phyloP scores from a whole-genome alignment of 2,113 vertebrate species.

The Piaya cayana region DNA sequence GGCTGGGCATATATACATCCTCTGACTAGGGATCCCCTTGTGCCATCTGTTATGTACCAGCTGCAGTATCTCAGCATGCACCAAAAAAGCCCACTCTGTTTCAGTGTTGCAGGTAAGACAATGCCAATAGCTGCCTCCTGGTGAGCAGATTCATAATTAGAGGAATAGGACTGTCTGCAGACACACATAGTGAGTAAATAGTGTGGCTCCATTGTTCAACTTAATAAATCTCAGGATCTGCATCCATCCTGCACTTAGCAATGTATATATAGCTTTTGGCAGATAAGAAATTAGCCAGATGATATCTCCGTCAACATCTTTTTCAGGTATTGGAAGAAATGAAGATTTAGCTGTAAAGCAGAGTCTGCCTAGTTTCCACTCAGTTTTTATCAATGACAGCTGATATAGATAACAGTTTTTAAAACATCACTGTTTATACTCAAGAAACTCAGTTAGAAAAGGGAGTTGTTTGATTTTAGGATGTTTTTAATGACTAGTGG shows the following conservation, averaged over 20 bases:
- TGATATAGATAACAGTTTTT: not conserved
- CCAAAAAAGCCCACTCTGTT: not conserved
- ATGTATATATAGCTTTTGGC: not conserved
- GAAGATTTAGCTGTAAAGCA: not conserved
- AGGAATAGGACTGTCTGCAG: not conserved
- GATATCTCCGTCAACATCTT: not conserved
- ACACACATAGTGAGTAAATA: not conserved
- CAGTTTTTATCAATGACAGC: not conserved
- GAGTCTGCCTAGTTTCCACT: not conserved
- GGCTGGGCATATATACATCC: not conserved
- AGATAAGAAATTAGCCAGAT: not conserved
- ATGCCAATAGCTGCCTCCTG: not conserved
- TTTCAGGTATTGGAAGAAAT: not conserved
- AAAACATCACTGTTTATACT: not conserved
- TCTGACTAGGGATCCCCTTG: not conserved
- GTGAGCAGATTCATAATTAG: slow-evolving; percentile 5
- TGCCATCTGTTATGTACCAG: slow-evolving; percentile 41
- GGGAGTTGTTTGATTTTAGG: not conserved
- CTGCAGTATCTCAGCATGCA: slow-evolving; percentile 7
- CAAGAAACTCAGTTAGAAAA: not conserved
- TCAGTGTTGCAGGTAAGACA: slow-evolving; percentile 28
- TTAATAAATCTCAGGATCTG: not conserved
- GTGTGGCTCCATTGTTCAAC: not conserved
- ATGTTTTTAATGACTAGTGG: not conserved
- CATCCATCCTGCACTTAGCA: not conserved